phyloP scores from a whole-genome alignment of 2,888 invertebrate species.

The Cistogaster globosa region DNA sequence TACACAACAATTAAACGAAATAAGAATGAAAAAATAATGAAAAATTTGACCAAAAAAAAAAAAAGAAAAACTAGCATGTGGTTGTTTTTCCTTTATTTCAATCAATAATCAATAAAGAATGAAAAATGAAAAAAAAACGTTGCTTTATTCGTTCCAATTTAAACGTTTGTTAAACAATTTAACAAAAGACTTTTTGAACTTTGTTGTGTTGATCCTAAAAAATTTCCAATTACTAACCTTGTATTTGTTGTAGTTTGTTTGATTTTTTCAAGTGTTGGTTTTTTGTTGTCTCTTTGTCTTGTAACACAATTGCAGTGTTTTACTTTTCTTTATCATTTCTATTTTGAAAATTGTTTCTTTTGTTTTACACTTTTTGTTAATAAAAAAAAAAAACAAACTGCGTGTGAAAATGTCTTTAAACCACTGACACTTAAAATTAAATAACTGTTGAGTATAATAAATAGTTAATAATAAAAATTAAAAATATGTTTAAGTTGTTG shows the following conservation, averaged over 20 bases:
- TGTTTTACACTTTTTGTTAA: conserved; percentile 33
- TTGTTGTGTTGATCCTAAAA: conserved; percentile 41
- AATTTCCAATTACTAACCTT: not conserved
- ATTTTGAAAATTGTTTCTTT: conserved; percentile 14
- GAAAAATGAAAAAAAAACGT: not conserved
- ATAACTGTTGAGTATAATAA: conserved; percentile 2
- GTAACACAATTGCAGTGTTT: conserved; percentile 4
- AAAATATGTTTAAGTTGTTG: not conserved
- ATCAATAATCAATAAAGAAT: conserved; percentile 35
- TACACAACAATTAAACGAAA: conserved; percentile 63
- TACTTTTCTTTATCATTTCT: not conserved
- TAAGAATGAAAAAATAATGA: conserved; percentile 47
- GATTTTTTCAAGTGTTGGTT: conserved; percentile 52
- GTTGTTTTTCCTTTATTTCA: conserved; percentile 49
- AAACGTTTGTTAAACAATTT: not conserved
- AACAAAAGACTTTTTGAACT: conserved; percentile 36
- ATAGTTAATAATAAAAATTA: conserved; percentile 3
- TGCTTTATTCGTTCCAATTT: conserved; percentile 1
- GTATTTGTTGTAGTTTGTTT: conserved; percentile 35
- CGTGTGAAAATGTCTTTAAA: conserved; percentile 67
- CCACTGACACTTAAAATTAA: conserved; percentile 60
- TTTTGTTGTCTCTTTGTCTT: conserved; percentile 35
- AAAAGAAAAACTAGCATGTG: conserved; percentile 62
- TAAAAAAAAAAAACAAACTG: conserved; percentile 35
- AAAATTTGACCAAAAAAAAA: conserved; percentile 51